Evolutionary conservation across 37 sponge, comb jelly and placozoan species (phyloP).

Genomic region (Tethya wilhelma): DNA sequence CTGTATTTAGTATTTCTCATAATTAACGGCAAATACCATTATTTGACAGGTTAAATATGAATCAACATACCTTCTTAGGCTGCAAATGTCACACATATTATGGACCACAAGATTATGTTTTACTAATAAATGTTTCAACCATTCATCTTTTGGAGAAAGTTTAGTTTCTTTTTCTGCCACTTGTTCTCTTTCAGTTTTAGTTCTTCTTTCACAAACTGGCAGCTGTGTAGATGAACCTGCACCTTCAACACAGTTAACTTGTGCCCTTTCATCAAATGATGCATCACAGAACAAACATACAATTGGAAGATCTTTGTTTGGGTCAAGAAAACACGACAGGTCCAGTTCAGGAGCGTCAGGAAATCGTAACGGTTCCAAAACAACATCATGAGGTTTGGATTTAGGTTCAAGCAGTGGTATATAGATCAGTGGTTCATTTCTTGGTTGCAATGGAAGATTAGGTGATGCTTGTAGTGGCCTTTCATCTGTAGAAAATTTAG

Average conservation of each 20-base stretch:
- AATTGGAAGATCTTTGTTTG: constrained; percentile 40
- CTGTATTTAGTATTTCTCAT: constrained; percentile 15
- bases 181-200: neutral
- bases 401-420: no score
- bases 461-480: no score
- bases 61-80: constrained; percentile 51
- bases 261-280: constrained; percentile 1
- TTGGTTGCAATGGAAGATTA: no score
- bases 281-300: constrained; percentile 49
- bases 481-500: no score
- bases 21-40: neutral
- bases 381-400: neutral
- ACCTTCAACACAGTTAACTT: neutral
- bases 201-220: neutral
- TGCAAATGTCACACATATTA: constrained; percentile 34
- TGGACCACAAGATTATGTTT: constrained; percentile 72
- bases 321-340: constrained; percentile 30
- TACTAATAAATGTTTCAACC: constrained; percentile 52
- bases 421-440: no score
- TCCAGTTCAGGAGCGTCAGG: constrained; percentile 48
- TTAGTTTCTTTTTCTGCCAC: no score
- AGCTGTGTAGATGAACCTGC: neutral
- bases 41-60: neutral
- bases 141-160: constrained; percentile 27
- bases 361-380: constrained; percentile 57